Base-by-base conservation (phyloP, 2,113 vertebrate genomes). In the Phyllopteryx taeniolatus region DNA sequence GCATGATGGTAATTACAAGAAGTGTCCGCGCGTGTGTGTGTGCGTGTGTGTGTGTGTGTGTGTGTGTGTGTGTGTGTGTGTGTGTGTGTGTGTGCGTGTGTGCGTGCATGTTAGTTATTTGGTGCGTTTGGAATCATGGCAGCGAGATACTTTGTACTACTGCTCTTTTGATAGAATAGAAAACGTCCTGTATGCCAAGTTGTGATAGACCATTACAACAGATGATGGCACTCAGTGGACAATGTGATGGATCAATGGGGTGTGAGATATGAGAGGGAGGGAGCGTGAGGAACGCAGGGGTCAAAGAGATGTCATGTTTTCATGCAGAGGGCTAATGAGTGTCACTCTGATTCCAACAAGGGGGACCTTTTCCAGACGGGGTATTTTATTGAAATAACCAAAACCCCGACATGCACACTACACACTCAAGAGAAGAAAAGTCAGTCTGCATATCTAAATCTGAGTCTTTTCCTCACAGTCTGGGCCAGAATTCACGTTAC, bases 201-300 rank as follows among this genome's bases (percentile, higher is more conserved):
- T 85, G 78, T 95, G 95, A 98, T 95, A 96, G 96, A 96, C 95
- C 96, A 96, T 96, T 96, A 97, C 94, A 95, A 93, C 93, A 94
- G 95, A 95, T 95, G 97, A 97, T 96, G 72, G 83, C 75, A 77
- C 83, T 80, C 79, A 84, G 79, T 72, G 85, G 88, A 83, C 79
- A 65, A 67, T 79, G 71, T 71, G 69, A 78, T 73, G 83, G 83
- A 84, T 89, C 86, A 79, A 79, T 87, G 77, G 62, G 46, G 64
- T 67, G 79, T 71, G 82, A 73, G 75, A 66, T 94, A 95, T 94
- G 94, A 95, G 94, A 94, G 93, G 92, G 94, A 95, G 94, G 63
- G 74, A 72, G 78, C 68, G 22, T 35, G 93, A 91, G 51, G 72
- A 93, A 94, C 93, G 93, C 93, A 93, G 94, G 94, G 88, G 94